These are phyloP conservation scores for Andricus grossulariae DNA, from an alignment of 1,140 invertebrate genomes.

Conservation along the genomic window DNA sequence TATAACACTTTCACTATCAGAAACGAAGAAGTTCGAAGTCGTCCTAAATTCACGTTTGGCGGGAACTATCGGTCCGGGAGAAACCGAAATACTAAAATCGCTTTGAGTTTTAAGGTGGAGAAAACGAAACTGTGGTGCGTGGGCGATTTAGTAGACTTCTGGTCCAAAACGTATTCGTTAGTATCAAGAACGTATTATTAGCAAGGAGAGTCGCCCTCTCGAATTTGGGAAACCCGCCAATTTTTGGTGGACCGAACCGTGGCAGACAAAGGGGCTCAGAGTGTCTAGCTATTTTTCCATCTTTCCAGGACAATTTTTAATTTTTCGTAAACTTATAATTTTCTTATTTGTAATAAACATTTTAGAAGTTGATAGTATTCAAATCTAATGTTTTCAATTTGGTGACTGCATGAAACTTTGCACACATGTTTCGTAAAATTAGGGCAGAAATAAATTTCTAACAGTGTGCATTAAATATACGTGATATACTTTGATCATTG, in stretches of 20 bases:
- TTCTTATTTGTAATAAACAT: too few species aligned
- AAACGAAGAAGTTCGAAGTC: neutral
- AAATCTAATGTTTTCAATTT: too few species aligned
- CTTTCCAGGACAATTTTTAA: too few species aligned
- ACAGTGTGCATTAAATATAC: too few species aligned
- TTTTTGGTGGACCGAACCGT: neutral
- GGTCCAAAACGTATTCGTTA: conserved; percentile 7
- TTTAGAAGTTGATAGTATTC: too few species aligned
- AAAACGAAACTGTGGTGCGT: conserved; percentile 5
- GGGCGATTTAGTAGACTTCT: conserved; percentile 7
- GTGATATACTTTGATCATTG: too few species aligned
- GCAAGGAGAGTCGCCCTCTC: neutral
- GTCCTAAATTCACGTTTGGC: neutral
- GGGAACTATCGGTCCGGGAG: neutral
- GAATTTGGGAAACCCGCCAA: conserved; percentile 5
- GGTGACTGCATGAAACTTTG: too few species aligned
- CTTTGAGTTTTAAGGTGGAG: neutral
- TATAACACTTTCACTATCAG: neutral
- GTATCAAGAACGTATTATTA: conserved; percentile 26
- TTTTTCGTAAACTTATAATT: too few species aligned
- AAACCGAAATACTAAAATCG: conserved; percentile 9
- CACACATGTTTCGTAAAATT: too few species aligned
- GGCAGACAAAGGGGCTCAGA: conserved; percentile 4
- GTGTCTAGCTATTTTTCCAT: too few species aligned
- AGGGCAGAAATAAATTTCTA: too few species aligned